Conservation (phyloP, 2,113 vertebrate genomes). For the Canis aureus region DNA sequence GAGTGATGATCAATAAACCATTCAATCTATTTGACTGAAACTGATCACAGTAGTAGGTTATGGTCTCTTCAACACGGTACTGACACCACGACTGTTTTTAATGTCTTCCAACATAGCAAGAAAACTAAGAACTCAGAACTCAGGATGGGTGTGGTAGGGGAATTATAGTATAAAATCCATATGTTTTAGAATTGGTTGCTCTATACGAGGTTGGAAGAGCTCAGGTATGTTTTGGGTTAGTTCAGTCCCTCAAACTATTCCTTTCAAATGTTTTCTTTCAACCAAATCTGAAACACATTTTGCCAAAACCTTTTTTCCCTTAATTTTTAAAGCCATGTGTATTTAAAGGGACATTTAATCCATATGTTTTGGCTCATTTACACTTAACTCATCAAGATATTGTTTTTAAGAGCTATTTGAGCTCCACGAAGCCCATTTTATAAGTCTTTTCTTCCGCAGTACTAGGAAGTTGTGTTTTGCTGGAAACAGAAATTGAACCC, state of each 20-base stretch:
- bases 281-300: constrained; percentile 86
- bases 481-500: constrained; percentile 81
- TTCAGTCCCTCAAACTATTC: constrained; percentile 80
- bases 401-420: constrained; percentile 85
- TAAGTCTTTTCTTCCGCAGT: constrained; percentile 79
- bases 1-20: constrained; percentile 20
- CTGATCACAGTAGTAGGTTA: constrained; percentile 63
- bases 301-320: constrained; percentile 82
- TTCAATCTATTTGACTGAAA: constrained; percentile 58
- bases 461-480: constrained; percentile 82
- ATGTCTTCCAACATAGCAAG: constrained; percentile 74
- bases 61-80: constrained; percentile 48
- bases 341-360: constrained; percentile 86
- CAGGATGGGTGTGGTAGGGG: constrained; percentile 66
- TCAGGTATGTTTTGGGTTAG: constrained; percentile 86
- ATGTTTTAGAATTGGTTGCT: constrained; percentile 71
- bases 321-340: constrained; percentile 84
- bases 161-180: constrained; percentile 79
- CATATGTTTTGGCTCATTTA: constrained; percentile 86
- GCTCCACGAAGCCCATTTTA: constrained; percentile 77
- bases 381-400: constrained; percentile 86
- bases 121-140: constrained; percentile 76
- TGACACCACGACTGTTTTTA: constrained; percentile 78
- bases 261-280: constrained; percentile 85
- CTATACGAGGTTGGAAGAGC: constrained; percentile 69